Base-by-base conservation (phyloP, 1,140 invertebrate genomes). In the Proctacanthus coquilletti region DNA sequence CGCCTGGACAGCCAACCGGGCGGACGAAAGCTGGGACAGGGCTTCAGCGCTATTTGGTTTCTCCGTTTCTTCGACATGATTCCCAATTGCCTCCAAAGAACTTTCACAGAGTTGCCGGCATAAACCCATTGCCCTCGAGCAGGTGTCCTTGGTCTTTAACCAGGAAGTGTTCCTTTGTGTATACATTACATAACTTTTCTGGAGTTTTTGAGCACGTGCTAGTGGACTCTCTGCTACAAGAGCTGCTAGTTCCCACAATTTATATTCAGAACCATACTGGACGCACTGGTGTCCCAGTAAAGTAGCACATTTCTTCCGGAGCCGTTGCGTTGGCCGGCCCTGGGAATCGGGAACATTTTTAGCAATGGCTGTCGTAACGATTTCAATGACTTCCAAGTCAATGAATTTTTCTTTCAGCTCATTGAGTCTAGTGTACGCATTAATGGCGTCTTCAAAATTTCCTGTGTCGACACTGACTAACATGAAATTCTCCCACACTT, bases 401-500 rank as follows among this genome's bases (percentile, higher is more conserved):
- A 80, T 56, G 54, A 81, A 84, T 44, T 80, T 79, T 37, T 74
- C 74, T 64, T 84, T 87, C 2, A 96, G 57, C 51, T 95, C 88
- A 11, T 93, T 58, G 14, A 84, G 60, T 18, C 86, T 70, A 60
- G 92, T 80, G 50, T 85, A 88, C 0, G 86, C 78, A 40, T 72
- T 69, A 34, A 97, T 76, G 1, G 83, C 83, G 56, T 84, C 80
- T 25, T 74, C 70, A 53, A 80, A 82, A 48, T 79, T 70, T 1
- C 69, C 71, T 15, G 76, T 77, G 52, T 89, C 83, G 40, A 77
- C 73, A 46, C 79, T 82, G 10, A 91, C 81, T 5, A 83, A 58
- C 62, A 92, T 71, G 15, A 87, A 73, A 65, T 98, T 98, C 53
- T 97, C 92, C 93, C 93, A 97, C 0, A 98, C 72, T 69, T 86